Evolutionary conservation across 2,113 vertebrate genomes (phyloP).

Genomic region (Corvus cornix): DNA sequence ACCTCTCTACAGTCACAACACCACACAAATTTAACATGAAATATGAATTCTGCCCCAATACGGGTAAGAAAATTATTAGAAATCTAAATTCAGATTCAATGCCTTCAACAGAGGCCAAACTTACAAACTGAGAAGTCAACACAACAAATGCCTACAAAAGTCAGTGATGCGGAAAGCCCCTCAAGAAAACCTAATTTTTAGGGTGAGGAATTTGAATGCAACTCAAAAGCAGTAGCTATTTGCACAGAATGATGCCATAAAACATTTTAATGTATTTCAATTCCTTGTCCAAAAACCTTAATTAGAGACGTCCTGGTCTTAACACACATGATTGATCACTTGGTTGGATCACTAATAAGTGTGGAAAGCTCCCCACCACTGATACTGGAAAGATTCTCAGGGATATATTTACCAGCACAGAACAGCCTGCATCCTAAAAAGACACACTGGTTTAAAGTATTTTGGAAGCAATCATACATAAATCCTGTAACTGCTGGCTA

Average conservation of each 20-base stretch:
- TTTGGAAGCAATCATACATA: not conserved
- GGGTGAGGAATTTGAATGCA: not conserved
- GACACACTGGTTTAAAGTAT: too few relatives aligned
- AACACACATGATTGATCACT: not conserved
- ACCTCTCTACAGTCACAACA: not conserved
- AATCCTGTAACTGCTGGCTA: not conserved
- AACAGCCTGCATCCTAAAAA: not conserved
- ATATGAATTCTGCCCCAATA: accelerated
- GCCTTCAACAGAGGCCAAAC: not conserved
- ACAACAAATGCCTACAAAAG: not conserved
- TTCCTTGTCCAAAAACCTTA: not conserved
- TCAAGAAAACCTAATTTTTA: not conserved
- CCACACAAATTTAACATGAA: not conserved
- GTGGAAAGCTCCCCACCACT: not conserved
- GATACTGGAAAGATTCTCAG: not conserved
- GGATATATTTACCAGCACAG: not conserved
- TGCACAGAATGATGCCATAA: not conserved
- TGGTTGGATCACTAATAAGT: not conserved
- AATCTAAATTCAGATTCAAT: not conserved
- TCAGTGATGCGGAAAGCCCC: accelerated
- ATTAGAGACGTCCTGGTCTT: not conserved
- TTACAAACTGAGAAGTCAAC: not conserved
- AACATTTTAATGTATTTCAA: not conserved
- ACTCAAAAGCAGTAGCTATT: not conserved
- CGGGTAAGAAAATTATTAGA: accelerated